These are phyloP conservation scores for Cephus cinctus DNA, from an alignment of 1,140 invertebrate species.

Conservation along the genomic window DNA sequence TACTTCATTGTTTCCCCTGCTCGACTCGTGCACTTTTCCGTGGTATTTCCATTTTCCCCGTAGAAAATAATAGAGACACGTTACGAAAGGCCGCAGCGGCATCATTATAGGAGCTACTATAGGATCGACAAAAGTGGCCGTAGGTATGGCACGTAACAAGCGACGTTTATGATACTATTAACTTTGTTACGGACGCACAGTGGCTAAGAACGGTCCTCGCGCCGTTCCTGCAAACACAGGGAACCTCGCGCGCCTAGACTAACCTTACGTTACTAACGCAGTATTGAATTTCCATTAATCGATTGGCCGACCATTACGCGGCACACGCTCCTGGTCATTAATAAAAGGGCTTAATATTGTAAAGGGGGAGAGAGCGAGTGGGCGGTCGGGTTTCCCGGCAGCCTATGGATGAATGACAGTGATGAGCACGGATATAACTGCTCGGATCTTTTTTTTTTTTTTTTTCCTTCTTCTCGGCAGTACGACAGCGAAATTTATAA, in stretches of 20 bases:
- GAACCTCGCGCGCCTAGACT: neutral
- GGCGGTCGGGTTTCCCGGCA: no score
- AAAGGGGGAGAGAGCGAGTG: constrained; percentile 28
- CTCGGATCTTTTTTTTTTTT: no score
- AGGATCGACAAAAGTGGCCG: constrained; percentile 31
- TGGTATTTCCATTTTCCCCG: no score
- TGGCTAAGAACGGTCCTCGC: constrained; percentile 5
- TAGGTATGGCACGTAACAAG: constrained; percentile 26
- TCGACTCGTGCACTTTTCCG: no score
- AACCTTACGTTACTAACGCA: neutral
- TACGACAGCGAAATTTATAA: no score
- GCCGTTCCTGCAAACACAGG: neutral
- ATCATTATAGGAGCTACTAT: no score
- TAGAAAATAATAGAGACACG: no score
- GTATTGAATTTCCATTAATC: constrained; percentile 55
- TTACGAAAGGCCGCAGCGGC: no score
- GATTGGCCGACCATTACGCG: constrained; percentile 41
- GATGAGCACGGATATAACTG: no score
- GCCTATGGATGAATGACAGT: no score
- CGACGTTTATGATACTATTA: constrained; percentile 45
- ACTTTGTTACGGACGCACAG: constrained; percentile 34
- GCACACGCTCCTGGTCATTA: constrained; percentile 35
- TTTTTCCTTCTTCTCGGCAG: neutral
- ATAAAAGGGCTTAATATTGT: constrained; percentile 49
- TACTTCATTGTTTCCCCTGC: no score